Evolutionary conservation across 2,113 vertebrate species (phyloP).

Genomic region (Halcyon malimbica): DNA sequence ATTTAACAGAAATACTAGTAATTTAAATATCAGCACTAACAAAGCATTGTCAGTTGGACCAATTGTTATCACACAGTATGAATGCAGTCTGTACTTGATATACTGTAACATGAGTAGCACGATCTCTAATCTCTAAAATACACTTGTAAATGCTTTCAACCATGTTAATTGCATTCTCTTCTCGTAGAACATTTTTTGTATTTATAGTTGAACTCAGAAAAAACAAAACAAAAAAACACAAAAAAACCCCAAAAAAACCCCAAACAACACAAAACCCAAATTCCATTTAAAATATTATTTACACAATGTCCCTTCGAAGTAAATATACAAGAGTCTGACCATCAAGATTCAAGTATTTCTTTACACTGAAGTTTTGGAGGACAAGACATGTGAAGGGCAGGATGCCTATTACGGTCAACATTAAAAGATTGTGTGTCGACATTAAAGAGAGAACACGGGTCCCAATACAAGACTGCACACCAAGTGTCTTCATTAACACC

Average conservation of each 20-base stretch:
- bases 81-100: background rate
- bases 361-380: background rate
- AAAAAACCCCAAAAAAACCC: background rate
- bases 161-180: rapidly evolving
- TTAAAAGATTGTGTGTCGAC: background rate
- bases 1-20: background rate
- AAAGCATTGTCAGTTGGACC: background rate
- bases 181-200: background rate
- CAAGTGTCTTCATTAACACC: background rate
- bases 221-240: background rate
- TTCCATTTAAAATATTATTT: background rate
- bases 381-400: background rate
- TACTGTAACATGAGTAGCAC: background rate
- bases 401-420: background rate
- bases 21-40: background rate
- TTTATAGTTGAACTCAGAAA: background rate
- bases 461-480: background rate
- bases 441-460: background rate
- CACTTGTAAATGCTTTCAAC: background rate
- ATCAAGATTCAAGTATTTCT: background rate
- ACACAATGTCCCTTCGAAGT: background rate
- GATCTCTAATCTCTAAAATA: background rate
- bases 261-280: no score
- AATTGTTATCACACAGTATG: background rate
- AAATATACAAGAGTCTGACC: background rate